Conservation (phyloP, 2,113 vertebrate species). For the Pachypanchax playfairii region DNA sequence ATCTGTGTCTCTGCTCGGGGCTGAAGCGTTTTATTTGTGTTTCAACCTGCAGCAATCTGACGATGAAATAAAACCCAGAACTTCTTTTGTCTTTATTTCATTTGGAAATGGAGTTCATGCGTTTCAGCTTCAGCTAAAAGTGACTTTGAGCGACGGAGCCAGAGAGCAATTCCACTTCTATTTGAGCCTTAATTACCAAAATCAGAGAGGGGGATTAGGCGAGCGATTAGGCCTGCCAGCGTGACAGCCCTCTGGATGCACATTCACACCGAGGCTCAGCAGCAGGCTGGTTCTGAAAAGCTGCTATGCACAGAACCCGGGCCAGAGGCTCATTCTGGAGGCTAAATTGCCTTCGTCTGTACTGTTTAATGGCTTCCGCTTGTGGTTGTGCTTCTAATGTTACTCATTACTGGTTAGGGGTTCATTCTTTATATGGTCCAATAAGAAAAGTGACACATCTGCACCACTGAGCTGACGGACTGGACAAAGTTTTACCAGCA, state of each 20-base stretch:
- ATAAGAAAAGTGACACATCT: background rate
- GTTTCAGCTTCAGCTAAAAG: constrained; percentile 9
- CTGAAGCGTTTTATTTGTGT: background rate
- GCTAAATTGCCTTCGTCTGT: constrained; percentile 36
- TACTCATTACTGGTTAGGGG: constrained; percentile 7
- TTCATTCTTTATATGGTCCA: constrained; percentile 1
- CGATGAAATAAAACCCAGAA: constrained; percentile 6
- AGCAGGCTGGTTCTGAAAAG: constrained; percentile 26
- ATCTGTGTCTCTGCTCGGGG: background rate
- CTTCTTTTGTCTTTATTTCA: constrained; percentile 7
- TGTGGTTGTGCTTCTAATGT: constrained; percentile 25
- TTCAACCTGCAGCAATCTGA: background rate
- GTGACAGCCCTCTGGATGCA: constrained; percentile 56
- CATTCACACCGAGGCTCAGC: constrained; percentile 39
- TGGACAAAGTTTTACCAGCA: background rate
- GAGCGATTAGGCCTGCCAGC: constrained; percentile 64
- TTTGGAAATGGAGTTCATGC: constrained; percentile 8
- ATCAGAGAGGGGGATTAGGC: constrained; percentile 61
- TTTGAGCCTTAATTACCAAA: constrained; percentile 73
- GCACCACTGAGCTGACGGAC: background rate
- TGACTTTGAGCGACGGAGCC: constrained; percentile 27
- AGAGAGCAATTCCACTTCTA: constrained; percentile 59
- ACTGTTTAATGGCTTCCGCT: constrained; percentile 28
- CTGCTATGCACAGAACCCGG: constrained; percentile 19
- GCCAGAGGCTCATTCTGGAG: constrained; percentile 29